A percentile compares a stretch with the other conserved stretches of the same genome.
Conservation (phyloP, 2,888 invertebrate species). For the Helobdella robusta region DNA sequence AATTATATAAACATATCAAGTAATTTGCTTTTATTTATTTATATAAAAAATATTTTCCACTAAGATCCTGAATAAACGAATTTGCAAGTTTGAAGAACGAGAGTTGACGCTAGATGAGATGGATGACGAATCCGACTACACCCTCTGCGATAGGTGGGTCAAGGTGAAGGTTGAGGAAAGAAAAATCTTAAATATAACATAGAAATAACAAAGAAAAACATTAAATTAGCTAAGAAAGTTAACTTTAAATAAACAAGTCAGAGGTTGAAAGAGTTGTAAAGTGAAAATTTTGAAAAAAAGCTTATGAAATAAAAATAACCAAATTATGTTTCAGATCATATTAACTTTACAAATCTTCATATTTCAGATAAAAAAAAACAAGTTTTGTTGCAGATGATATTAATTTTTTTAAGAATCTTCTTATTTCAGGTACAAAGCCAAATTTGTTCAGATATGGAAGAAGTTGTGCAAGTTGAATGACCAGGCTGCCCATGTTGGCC, state of each 20-base stretch:
- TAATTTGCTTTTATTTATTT: too few relatives aligned
- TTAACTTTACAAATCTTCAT: background rate
- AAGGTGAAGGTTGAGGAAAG: background rate
- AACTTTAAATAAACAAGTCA: too few relatives aligned
- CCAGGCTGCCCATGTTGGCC: conserved; percentile 38
- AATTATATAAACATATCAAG: too few relatives aligned
- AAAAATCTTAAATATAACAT: background rate
- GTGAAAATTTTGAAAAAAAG: background rate
- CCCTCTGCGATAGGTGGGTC: conserved; percentile 10
- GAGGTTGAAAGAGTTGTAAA: background rate
- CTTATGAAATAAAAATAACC: background rate
- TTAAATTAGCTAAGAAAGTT: too few relatives aligned
- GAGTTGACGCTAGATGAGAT: conserved; percentile 15
- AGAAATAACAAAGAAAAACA: background rate
- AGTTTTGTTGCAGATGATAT: background rate
- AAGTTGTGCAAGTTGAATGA: conserved; percentile 55
- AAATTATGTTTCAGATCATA: background rate
- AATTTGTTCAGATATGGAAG: conserved; percentile 45
- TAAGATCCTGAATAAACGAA: conserved; percentile 6
- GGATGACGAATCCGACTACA: conserved; percentile 15
- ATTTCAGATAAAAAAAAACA: background rate
- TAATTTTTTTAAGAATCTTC: background rate
- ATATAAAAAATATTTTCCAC: too few relatives aligned
- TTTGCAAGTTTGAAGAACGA: conserved; percentile 6
- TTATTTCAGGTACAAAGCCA: conserved; percentile 48